These are phyloP conservation scores for Caenorhabditis sp. DNA, from an alignment of 2,888 invertebrate genomes.

Conservation along the genomic window DNA sequence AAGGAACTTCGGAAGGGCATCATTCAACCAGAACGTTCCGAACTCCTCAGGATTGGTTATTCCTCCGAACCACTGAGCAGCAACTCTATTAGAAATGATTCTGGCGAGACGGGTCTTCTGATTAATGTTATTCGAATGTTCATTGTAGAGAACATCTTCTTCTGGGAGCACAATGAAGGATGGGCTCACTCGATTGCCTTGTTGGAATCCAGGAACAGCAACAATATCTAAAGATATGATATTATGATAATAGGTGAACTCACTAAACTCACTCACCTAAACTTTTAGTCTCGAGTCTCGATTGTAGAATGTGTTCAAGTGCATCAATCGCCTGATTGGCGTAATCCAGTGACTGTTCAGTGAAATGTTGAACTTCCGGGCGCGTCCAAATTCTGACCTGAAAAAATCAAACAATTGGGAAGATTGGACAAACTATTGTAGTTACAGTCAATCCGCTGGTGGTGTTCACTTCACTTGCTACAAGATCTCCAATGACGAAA, in stretches of 20 bases:
- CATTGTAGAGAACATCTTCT: conserved; percentile 87
- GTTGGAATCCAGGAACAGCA: conserved; percentile 91
- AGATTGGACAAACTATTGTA: neutral
- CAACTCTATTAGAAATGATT: conserved; percentile 93
- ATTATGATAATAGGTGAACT: no score
- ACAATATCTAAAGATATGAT: conserved; percentile 86
- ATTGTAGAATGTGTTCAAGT: conserved; percentile 90
- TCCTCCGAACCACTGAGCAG: conserved; percentile 88
- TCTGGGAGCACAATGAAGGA: conserved; percentile 90
- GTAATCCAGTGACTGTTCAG: conserved; percentile 86
- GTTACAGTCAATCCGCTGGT: conserved; percentile 49
- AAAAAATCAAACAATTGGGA: neutral
- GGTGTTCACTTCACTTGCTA: conserved; percentile 42
- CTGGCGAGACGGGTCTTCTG: conserved; percentile 90
- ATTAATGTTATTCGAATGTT: conserved; percentile 88
- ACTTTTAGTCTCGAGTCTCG: conserved; percentile 92
- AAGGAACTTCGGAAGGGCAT: conserved; percentile 73
- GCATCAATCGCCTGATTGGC: conserved; percentile 84
- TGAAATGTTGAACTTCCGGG: conserved; percentile 87
- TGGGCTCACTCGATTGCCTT: conserved; percentile 97
- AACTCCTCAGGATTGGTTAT: conserved; percentile 81
- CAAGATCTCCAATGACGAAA: conserved; percentile 64
- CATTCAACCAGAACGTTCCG: conserved; percentile 82
- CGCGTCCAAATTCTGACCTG: conserved; percentile 85
- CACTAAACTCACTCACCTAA: conserved; percentile 88